Base-by-base conservation (phyloP, 1,140 invertebrate genomes). In the Drosophila tropicalis region DNA sequence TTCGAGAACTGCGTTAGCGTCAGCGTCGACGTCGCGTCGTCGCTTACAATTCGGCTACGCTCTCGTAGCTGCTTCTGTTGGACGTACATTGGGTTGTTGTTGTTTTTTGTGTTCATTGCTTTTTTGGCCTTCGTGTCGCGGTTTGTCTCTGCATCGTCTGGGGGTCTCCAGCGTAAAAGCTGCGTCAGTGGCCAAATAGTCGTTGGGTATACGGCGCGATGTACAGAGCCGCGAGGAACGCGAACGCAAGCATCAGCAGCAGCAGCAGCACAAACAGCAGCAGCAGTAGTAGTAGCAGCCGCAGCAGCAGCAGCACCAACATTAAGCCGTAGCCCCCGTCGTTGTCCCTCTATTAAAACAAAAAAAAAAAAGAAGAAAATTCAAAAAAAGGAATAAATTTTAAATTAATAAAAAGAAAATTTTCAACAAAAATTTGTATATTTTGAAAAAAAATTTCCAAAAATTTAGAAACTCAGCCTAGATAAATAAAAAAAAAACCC, bases 151-250 rank as follows among this genome's bases (percentile, higher is more conserved):
- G 67, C 62, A 60, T 64, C 79, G 76, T 76, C 73, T 78, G 61
- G 75, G 22, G 86, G 90, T 91, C 90, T 91, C 81, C 86, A 91
- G 90, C 87, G 78, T 71, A 61, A 58, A 40, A 72, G 75, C 60
- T 71, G 73, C 75, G 71, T 77, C 77, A 25, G 64, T 76, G 80
- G 75, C 69, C 70, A 78, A 75, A 87, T 89, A 91, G 90, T 91
- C 90, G 90, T 90, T 91, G 90, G 76, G 87, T 82, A 91, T 83
- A 91, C 90, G 90, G 81, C 90, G 90, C 90, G 90, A 91, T 91
- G 90, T 84, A 76, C 77, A 91, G 86, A 91, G 79, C 87, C 90
- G 90, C 79, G 81, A 51, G 15, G 44, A 86, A 81, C 81, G 81
- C 82, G 74, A 85, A 70, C 64, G 70, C 57, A 73, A 66, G 62